Base-by-base conservation (phyloP, 2,888 invertebrate species). In the Andrena bucephala region DNA sequence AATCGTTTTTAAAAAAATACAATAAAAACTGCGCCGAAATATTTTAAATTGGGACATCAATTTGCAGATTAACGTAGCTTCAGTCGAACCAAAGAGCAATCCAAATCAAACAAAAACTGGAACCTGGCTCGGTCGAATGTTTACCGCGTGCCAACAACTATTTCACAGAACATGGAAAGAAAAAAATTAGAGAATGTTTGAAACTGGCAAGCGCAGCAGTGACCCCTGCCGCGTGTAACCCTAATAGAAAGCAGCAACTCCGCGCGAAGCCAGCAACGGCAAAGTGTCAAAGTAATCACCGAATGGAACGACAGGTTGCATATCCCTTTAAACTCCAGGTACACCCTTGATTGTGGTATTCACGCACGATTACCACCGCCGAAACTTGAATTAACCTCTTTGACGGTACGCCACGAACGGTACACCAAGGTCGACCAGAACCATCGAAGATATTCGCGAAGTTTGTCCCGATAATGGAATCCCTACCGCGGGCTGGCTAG, bases 401-500 rank as follows among this genome's bases (percentile, higher is more conserved):
- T 80, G 87, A 83, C 69, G 85, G 68, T 36, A 29, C 33, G 48
- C 62, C 80, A 1, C 52, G 80, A 72, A 75, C 75, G 66, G 71
- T 63, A 50, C 54, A 66, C 33, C 24, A 62, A 48, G 66, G 72
- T 67, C 50, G 78, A 57, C 65, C 83, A 70, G 83, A 74, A 77
- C 83, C 80, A 73, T 80, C 84, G 68, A 81, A 86, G 87, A 87
- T 84, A 83, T 87, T 88, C 84, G 85, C 81, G 82, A 91, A 92
- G 87, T 91, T 92, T 83, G 83, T 13, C 54, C 87, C 91, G 89
- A 91, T 91, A 91, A 91, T 91, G 89, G 89, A 91, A 90, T 91
- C 89, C 78, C 74, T 52, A 74, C 70, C 73, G 83, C 81, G 87
- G 74, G 63, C 60, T 62, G 29, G 63, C 71, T 79, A 81, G 63